Percentiles rank a stretch among this genome's conserved stretches.
Evolutionary conservation across 2,113 vertebrate species (phyloP).

Genomic region (Opisthocomus hoazin): DNA sequence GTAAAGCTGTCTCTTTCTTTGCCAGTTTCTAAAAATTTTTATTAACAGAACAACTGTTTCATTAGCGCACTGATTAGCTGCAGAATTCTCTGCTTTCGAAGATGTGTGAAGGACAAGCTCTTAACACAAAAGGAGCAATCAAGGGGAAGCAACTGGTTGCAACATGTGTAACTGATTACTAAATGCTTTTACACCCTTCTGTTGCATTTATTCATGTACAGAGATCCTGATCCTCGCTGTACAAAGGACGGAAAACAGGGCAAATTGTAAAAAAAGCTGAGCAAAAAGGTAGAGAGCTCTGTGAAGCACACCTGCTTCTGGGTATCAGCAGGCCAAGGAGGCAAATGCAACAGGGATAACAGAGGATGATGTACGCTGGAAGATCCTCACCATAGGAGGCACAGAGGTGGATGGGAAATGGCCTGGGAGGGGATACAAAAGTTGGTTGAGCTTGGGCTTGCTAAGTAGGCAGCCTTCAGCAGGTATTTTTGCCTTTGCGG

Average conservation of each 20-base stretch:
- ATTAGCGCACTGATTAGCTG: conserved; percentile 29
- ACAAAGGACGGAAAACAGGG: not conserved
- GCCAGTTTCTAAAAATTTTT: not conserved
- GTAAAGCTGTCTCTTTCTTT: not conserved
- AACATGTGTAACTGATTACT: not conserved
- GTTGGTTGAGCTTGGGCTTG: not conserved
- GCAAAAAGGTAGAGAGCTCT: not conserved
- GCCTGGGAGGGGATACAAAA: not conserved
- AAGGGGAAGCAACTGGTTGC: conserved; percentile 2
- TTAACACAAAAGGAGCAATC: conserved; percentile 37
- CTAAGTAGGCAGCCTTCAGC: not conserved
- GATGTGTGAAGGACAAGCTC: conserved; percentile 9
- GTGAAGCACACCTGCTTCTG: not conserved
- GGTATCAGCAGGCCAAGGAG: not conserved
- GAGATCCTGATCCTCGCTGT: accelerated
- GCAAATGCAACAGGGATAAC: not conserved
- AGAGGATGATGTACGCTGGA: not conserved
- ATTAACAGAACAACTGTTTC: conserved; percentile 37
- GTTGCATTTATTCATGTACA: not conserved
- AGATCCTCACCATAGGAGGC: not conserved
- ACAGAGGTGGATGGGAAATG: accelerated
- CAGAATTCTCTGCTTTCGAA: not conserved
- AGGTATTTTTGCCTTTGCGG: not conserved
- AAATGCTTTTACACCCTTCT: not conserved
- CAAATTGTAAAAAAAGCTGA: not conserved